Base-by-base conservation (phyloP, 2,888 invertebrate genomes). In the Pandemis cinnamomeana region DNA sequence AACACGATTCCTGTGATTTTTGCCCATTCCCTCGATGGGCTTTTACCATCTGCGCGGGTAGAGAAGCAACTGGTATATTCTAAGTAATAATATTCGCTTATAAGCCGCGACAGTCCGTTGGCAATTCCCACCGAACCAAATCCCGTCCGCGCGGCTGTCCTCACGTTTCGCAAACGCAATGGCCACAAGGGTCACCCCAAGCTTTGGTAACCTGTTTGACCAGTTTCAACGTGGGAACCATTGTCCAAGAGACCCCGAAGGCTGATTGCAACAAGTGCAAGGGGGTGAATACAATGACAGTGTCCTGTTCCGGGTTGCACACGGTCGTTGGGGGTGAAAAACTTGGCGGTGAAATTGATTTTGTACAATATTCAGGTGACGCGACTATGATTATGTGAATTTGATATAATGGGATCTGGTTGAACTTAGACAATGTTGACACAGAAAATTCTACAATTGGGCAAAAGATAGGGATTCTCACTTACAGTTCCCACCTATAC, bases 211-310 rank as follows among this genome's bases (percentile, higher is more conserved):
- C 92, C 86, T 81, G 92, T 91, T 86, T 91, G 89, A 92, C 92
- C 91, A 89, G 89, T 88, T 89, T 62, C 51, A 73, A 42, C 87
- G 88, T 92, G 92, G 89, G 91, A 92, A 92, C 84, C 82, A 82
- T 85, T 89, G 89, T 87, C 91, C 90, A 89, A 83, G 86, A 15
- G 42, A 55, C 46, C 58, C 71, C 51, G 44, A 27, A 42, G 20
- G 68, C 46, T 27, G 58, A 4, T 10, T 41, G 61, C 70, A 58
- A 74, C 74, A 70, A 70, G 74, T 71, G 60, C 41, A 27, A 53
- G 66, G 66, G 51, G 66, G 36, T 15, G 58, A 58, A 48, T 60
- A 72, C 68, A 72, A 72, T 64, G 64, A 53, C 41, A 66, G 58
- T 58, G 69, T 61, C 58, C 66, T 62, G 70, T 61, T 68, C 72